These are phyloP conservation scores for Auanema sp. DNA, from an alignment of 2,888 invertebrate genomes.

Conservation along the genomic window DNA sequence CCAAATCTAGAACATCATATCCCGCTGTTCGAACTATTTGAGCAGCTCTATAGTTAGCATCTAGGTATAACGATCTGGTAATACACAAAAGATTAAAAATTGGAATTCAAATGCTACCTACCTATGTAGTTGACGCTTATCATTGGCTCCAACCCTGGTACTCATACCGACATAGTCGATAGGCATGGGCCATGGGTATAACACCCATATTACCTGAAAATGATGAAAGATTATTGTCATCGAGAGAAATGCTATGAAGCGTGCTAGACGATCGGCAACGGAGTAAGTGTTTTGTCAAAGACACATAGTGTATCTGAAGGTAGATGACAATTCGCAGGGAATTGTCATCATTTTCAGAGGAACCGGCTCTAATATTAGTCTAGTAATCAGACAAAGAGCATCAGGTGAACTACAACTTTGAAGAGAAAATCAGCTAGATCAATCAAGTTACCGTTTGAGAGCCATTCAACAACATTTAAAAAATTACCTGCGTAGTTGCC, in stretches of 20 bases:
- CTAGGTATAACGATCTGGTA: conserved; percentile 32
- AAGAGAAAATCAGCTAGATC: background rate
- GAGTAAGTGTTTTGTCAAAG: too few relatives aligned
- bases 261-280: too few relatives aligned
- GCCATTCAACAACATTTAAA: background rate
- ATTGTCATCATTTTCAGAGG: conserved; percentile 3
- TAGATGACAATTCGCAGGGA: too few relatives aligned
- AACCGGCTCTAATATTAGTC: too few relatives aligned
- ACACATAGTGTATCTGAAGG: too few relatives aligned
- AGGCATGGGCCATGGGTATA: conserved; percentile 21
- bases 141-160: conserved; percentile 3
- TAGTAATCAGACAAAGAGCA: too few relatives aligned
- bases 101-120: too few relatives aligned
- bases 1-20: conserved; percentile 42
- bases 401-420: too few relatives aligned
- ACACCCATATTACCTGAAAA: conserved; percentile 26
- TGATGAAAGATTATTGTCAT: background rate
- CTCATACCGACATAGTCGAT: conserved; percentile 15
- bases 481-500: conserved; percentile 24
- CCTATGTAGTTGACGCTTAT: background rate
- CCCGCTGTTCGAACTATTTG: conserved; percentile 36
- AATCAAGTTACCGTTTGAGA: background rate
- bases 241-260: background rate
- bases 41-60: conserved; percentile 35
- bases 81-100: conserved; percentile 7